Base-by-base conservation (phyloP, 92 coral and sea anemone genomes). In the Paragorgia papillata region DNA sequence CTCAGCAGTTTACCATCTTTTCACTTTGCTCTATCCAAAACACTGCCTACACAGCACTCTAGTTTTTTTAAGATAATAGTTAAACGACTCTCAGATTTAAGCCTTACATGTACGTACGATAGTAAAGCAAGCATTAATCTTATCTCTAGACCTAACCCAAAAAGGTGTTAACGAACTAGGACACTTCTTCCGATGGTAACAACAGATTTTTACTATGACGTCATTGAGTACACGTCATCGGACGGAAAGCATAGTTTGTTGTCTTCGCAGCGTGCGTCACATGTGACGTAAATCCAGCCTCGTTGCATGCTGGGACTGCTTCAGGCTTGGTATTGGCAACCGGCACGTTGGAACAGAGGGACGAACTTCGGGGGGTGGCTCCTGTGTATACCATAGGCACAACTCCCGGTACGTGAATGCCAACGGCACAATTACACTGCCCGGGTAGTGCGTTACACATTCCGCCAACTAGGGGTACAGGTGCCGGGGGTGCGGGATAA, bases 401-500 rank as follows among this genome's bases (percentile, higher is more conserved):
- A 56, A 56, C 62, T 56, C 13, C 62, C 62, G 62, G 62, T 56
- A 22, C 62, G 1, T 22, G 28, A 22, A 22, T 17, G 4, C 62
- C 62, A 22, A 6, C 62, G 29, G 78, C 78, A 55, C 78, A 71
- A 24, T 71, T 71, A 71, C 78, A 71, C 50, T 71, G 64, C 24
- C 78, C 78, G 24, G 78, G 78, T n/a, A 33, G 35, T 33, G 78
- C 64, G 35, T 71, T 30, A 37, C 78, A 71, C 64, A 54, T 71
- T 14, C 33, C 44, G 51, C 26, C 27, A 18, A 20, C 15, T 14
- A 58, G n/a, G 13, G 76, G 76, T 51, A 18, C 64, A 14, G 78
- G 20, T 19, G 78, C 1, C 63, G 63, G 18, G 31, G 78, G 62
- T 9, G 18, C 64, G 19, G 55, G 50, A 62, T 70, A 53, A 21